Evolutionary conservation across 2,797 vertebrate species (phyloP).

Genomic region (Mallotus villosus): DNA sequence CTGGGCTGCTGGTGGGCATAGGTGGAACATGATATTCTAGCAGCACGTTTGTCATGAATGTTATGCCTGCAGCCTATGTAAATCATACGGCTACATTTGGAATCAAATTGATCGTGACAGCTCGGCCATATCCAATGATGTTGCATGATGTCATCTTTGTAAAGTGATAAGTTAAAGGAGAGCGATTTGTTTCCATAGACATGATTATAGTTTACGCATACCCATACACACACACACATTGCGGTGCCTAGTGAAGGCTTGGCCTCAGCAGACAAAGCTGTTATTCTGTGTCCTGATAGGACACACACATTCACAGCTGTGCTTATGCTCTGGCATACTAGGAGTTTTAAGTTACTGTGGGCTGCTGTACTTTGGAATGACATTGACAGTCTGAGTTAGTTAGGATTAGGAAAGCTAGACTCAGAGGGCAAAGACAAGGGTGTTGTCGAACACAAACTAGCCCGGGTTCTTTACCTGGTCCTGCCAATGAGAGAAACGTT

Average conservation of each 20-base stretch:
- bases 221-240: not conserved
- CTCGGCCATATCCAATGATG: not conserved
- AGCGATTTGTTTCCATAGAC: not conserved
- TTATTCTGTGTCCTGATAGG: not conserved
- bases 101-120: conserved; percentile 24
- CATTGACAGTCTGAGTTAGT: conserved; percentile 16
- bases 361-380: conserved; percentile 30
- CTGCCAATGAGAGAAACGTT: not conserved
- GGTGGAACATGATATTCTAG: conserved; percentile 3
- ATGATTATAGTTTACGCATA: not conserved
- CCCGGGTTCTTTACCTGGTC: not conserved
- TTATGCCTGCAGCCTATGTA: conserved; percentile 1
- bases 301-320: conserved; percentile 12
- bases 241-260: not conserved
- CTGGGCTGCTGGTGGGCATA: not conserved
- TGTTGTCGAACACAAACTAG: conserved; percentile 1
- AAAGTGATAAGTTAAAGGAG: conserved; percentile 6
- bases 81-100: conserved; percentile 17
- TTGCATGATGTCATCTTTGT: conserved; percentile 23
- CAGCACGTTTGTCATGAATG: conserved; percentile 18
- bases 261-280: not conserved
- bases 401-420: conserved; percentile 9
- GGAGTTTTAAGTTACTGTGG: conserved; percentile 35
- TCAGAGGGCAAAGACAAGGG: conserved; percentile 6
- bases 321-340: conserved; percentile 24